phyloP scores from a whole-genome alignment of 1,140 invertebrate genomes.

The Ceratina japonica region DNA sequence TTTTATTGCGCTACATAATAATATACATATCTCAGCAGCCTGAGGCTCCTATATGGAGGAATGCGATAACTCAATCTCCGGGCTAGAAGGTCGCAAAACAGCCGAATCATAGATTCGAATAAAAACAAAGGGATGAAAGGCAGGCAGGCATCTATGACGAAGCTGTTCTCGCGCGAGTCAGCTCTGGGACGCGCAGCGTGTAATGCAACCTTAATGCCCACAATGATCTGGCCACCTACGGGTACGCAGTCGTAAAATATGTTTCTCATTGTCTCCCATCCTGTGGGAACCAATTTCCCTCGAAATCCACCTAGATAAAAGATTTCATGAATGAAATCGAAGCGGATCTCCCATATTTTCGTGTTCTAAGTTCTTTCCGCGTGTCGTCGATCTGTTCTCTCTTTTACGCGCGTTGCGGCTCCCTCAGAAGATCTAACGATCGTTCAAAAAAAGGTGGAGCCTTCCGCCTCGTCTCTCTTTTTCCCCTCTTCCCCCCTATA shows the following conservation, averaged over 20 bases:
- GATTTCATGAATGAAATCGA: constrained; percentile 69
- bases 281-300: constrained; percentile 68
- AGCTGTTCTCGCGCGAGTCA: constrained; percentile 51
- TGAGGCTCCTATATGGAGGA: not conserved
- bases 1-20: no score
- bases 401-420: constrained; percentile 45
- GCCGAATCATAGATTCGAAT: constrained; percentile 42
- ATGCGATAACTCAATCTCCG: constrained; percentile 18
- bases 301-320: constrained; percentile 57
- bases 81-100: constrained; percentile 5
- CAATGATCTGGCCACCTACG: constrained; percentile 59
- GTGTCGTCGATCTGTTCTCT: constrained; percentile 9
- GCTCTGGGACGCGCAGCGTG: constrained; percentile 36
- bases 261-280: constrained; percentile 60
- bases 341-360: constrained; percentile 12
- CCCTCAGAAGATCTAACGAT: constrained; percentile 40
- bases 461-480: constrained; percentile 43
- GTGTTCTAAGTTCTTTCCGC: constrained; percentile 2
- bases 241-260: constrained; percentile 51
- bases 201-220: constrained; percentile 57
- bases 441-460: constrained; percentile 45
- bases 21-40: no score
- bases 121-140: constrained; percentile 37
- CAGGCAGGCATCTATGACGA: constrained; percentile 42
- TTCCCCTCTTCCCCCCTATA: constrained; percentile 17